Base-by-base conservation (phyloP, 2,797 vertebrate species). In the Sparidentex hasta region DNA sequence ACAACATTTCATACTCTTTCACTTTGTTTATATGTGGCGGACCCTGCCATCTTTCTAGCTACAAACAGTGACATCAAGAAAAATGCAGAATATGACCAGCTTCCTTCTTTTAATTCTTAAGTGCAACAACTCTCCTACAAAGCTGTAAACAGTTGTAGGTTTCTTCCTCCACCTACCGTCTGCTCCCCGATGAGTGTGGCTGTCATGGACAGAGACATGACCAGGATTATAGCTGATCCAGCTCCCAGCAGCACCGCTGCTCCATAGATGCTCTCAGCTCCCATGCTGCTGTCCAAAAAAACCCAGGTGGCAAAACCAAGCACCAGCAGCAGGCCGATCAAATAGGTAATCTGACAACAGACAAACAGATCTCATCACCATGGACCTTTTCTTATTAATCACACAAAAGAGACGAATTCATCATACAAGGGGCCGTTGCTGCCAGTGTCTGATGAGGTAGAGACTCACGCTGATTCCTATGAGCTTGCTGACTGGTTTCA, bases 141-240 rank as follows among this genome's bases (percentile, higher is more conserved):
- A 62, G n/a, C 13, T 52, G 18, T 62, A 11, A 20, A 2, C 14
- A 20, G n/a, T 3, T 50, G 43, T 5, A 21, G 12, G 20, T 23
- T 4, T 12, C 5, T n/a, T 47, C 11, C n/a, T 75, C 33, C 38
- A 70, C 82, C 43, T 93, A 98, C 97, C 75, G 96, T 97, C 87
- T 98, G 95, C 41, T 95, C 85, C 51, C 97, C 97, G 0, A 98
- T 98, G 88, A 98, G 97, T 66, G 95, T 96, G 0, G 97, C 96
- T 0, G 97, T 98, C 97, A 98, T 97, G 66, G 97, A 95, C 64
- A 98, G 93, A 0, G 97, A 98, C 47, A 97, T 98, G 81, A 98
- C 96, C 43, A 98, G 89, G 91, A 98, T 96, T 12, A 96, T 96
- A 78, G 97, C 96, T 0, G 96, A 96, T 5, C 97, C 97, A 0